phyloP scores from a whole-genome alignment of 2,888 invertebrate species.

The Cacoxenus indagator region DNA sequence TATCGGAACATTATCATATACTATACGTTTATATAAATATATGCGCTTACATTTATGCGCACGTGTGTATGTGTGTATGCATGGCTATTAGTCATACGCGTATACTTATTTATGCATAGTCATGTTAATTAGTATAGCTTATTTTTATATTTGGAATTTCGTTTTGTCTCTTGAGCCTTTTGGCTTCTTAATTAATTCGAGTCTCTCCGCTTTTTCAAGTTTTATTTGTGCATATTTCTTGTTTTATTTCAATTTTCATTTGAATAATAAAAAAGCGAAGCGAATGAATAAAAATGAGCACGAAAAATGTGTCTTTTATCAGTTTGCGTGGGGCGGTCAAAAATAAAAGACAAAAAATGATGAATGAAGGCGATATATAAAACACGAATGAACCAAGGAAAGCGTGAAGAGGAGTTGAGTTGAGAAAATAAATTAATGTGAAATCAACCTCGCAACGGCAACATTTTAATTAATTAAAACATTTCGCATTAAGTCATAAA shows the following conservation, averaged over 20 bases:
- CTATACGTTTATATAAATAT: conserved; percentile 16
- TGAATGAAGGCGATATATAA: no score
- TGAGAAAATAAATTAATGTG: background rate
- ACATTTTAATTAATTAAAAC: conserved; percentile 19
- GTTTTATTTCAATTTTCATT: background rate
- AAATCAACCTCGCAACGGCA: conserved; percentile 8
- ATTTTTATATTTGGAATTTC: background rate
- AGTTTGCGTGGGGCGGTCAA: conserved; percentile 2
- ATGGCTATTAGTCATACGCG: conserved; percentile 9
- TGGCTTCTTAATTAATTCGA: conserved; percentile 14
- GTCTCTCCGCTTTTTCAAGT: background rate
- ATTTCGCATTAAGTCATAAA: conserved; percentile 1
- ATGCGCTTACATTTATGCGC: background rate
- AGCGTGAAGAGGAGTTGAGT: background rate
- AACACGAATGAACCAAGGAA: background rate
- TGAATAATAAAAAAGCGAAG: background rate
- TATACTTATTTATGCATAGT: conserved; percentile 1
- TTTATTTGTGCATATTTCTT: conserved; percentile 3
- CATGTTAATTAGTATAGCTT: conserved; percentile 6
- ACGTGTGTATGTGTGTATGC: conserved; percentile 23
- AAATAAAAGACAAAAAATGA: no score
- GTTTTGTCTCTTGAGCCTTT: background rate
- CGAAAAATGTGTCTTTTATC: background rate
- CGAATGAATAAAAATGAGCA: background rate
- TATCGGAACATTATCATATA: conserved; percentile 4